These are phyloP conservation scores for Xenopus laevis DNA, from an alignment of 2,113 vertebrate species.

Conservation along the genomic window DNA sequence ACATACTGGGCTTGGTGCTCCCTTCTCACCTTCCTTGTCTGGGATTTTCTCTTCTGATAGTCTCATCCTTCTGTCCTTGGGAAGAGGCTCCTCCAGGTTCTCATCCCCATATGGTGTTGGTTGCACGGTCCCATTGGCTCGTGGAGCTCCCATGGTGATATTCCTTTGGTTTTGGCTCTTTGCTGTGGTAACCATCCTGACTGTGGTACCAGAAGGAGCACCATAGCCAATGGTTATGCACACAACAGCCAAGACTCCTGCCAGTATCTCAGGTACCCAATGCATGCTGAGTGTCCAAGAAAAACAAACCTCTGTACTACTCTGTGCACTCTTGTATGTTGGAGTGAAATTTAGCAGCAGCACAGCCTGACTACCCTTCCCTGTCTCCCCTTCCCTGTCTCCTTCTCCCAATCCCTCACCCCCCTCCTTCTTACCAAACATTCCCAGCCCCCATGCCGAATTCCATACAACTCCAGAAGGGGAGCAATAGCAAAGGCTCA, in stretches of 20 bases:
- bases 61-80: neutral
- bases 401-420: constrained; percentile 13
- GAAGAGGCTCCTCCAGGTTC: neutral
- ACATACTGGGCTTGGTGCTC: neutral
- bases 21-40: constrained; percentile 21
- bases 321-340: neutral
- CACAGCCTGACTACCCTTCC: neutral
- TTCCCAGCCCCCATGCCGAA: constrained; percentile 21
- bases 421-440: constrained; percentile 5
- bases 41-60: constrained; percentile 2
- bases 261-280: constrained; percentile 2
- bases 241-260: neutral
- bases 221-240: neutral
- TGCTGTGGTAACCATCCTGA: constrained; percentile 1
- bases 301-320: neutral
- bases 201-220: constrained; percentile 8
- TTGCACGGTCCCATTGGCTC: neutral
- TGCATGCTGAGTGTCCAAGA: constrained; percentile 1
- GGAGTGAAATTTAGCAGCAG: neutral
- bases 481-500: neutral
- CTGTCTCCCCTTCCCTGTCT: too few relatives aligned
- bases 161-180: neutral
- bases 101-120: neutral
- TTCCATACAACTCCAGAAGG: constrained; percentile 12
- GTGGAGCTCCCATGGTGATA: neutral